Evolutionary conservation across 2,113 vertebrate species (phyloP).

Genomic region (Uropsilus gracilis): DNA sequence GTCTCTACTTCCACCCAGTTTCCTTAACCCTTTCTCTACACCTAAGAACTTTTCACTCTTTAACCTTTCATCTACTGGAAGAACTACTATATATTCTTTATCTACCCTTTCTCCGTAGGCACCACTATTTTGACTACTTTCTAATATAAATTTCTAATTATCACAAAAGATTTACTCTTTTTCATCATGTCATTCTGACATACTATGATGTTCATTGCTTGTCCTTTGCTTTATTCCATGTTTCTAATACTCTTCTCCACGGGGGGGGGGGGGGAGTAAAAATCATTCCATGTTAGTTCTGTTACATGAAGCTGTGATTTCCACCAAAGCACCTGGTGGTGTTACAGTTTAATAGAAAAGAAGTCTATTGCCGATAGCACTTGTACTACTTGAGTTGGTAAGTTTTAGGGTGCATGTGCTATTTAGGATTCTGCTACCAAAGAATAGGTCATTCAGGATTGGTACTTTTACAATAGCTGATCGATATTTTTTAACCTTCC

Average conservation of each 20-base stretch:
- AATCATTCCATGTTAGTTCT: neutral
- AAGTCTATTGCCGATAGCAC: neutral
- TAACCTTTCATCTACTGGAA: neutral
- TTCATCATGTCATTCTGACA: neutral
- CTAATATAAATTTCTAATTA: neutral
- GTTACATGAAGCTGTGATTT: neutral
- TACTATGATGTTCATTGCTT: neutral
- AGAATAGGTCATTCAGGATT: neutral
- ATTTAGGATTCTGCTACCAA: neutral
- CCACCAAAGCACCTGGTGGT: neutral
- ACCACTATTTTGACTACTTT: neutral
- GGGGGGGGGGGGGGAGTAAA: neutral
- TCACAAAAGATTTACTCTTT: neutral
- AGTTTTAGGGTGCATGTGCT: neutral
- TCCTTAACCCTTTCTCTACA: fast-evolving
- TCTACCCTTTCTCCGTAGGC: neutral
- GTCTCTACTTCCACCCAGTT: neutral
- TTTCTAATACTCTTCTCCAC: neutral
- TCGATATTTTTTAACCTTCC: neutral
- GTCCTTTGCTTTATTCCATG: neutral
- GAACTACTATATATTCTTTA: neutral
- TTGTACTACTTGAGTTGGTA: neutral
- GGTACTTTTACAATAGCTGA: neutral
- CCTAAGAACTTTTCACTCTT: neutral
- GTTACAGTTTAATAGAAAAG: neutral